Base-by-base conservation (phyloP, 2,113 vertebrate genomes). In the Pluvialis apricaria region DNA sequence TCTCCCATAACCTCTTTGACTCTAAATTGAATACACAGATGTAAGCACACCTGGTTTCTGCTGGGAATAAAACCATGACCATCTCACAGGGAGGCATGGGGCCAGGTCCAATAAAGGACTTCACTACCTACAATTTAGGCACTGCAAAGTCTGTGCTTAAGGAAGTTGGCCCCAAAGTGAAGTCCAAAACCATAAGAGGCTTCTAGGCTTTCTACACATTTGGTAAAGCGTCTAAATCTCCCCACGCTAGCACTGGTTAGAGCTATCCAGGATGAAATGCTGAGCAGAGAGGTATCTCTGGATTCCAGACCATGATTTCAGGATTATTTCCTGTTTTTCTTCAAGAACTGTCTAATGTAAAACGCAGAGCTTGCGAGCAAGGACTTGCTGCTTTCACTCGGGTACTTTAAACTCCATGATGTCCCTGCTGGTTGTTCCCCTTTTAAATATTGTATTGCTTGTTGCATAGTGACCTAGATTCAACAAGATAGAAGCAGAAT, bases 31-130 rank as follows among this genome's bases (percentile, higher is more conserved):
- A 92, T 80, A 83, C 38, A 87, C 94, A 96, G 92, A 96, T 95
- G 88, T 88, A 95, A 97, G 75, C 80, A 96, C 94, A 97, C 96
- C 96, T 97, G 96, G 90, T 86, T 96, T 97, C 84, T 91, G 17
- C 90, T 88, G 86, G 86, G 93, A 97, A 91, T 88, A 91, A 93
- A 96, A 64, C 52, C 71, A 92, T 11, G 91, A 86, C 70, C 80
- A 93, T 96, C 87, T 85, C 69, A 60, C 18, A 6, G 55, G 69
- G 70, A 95, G 78, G 76, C 73, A 77, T 2, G 5, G 25, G 61
- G 81, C 77, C 81, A 91, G 78, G 87, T 62, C 58, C 78, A 85
- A 11, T 73, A 86, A 92, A 87, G 82, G 54, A 55, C 70, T 90
- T 34, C 61, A 49, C 34, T 85, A 66, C 84, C 87, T 82, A 40